Base-by-base conservation (phyloP, 53 echinoderm and acorn worm species). In the Glandiceps talaboti region DNA sequence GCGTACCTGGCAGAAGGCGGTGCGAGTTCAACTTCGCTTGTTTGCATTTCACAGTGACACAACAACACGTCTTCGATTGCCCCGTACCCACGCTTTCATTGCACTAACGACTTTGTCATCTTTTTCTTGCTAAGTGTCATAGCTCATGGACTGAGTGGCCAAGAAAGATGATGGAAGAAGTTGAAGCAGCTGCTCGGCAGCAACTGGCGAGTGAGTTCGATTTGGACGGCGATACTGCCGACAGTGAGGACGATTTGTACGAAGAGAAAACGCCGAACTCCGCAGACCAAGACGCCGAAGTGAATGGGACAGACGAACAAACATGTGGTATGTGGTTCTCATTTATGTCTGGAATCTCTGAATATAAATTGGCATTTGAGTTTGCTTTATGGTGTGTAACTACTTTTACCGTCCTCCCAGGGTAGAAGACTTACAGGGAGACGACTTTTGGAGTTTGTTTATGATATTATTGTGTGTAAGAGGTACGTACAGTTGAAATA, bases 1-100 rank as follows among this genome's bases (percentile, higher is more conserved):
- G 64, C 64, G 64, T 45, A 45, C 64, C 64, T 45, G 64, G 64
- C 64, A 45, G 64, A 45, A 45, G 64, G 64, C 64, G 64, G 64
- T 45, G 64, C 64, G 20, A 45, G 64, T 12, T 45, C 64, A 20
- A 45, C 6, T 45, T 45, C 64, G 64, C 64, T 45, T 45, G 64
- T 45, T 45, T 45, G 64, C 64, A 45, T 45, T 45, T 12, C 64
- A 45, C 6, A 6, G 64, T 45, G 64, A 45, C 64, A 45, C 64
- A 45, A 20, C 20, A 45, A 6, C n/a, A n/a, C 64, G 64, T 45
- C 64, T 45, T 45, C 64, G 64, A 6, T 45, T 20, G 6, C 6
- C 64, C 6, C 20, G 6, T 45, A 45, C 64, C 64, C 64, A 45
- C 64, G 64, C 64, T 45, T 45, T 45, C 64, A 20, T 45, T 45